These are phyloP conservation scores for Digitonthophagus gazella DNA, from an alignment of 2,888 invertebrate species.

Conservation along the genomic window DNA sequence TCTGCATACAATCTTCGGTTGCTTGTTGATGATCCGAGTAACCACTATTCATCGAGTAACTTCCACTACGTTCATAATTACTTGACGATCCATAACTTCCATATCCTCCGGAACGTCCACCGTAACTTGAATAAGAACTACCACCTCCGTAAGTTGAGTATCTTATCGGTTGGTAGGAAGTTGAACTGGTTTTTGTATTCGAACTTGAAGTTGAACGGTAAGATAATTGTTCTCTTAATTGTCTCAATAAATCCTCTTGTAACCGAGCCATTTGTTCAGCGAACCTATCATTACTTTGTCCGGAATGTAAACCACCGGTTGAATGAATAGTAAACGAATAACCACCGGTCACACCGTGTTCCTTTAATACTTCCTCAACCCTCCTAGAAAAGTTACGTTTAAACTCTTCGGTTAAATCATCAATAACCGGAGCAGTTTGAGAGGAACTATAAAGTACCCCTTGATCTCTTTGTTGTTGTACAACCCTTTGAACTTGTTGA, in stretches of 20 bases:
- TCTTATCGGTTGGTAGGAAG: background rate
- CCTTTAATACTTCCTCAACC: constrained; percentile 37
- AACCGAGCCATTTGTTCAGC: constrained; percentile 41
- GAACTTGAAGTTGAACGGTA: constrained; percentile 23
- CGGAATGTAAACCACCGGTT: constrained; percentile 33
- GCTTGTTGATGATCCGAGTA: background rate
- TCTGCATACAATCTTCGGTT: constrained; percentile 17
- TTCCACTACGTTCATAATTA: no score
- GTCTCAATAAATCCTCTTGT: constrained; percentile 42
- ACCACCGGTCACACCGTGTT: constrained; percentile 35
- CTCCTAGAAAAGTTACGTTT: constrained; percentile 45
- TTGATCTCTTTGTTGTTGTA: constrained; percentile 31
- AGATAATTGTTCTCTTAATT: constrained; percentile 45
- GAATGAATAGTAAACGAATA: constrained; percentile 34
- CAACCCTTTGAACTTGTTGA: constrained; percentile 42
- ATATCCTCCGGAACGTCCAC: background rate
- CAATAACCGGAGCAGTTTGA: constrained; percentile 31
- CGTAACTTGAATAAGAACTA: background rate
- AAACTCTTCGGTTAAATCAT: constrained; percentile 44
- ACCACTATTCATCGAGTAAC: background rate
- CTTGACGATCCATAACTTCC: constrained; percentile 1
- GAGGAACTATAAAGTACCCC: constrained; percentile 17
- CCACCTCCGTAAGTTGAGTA: background rate
- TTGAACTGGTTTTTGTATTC: background rate
- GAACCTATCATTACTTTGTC: constrained; percentile 38